phyloP scores from a whole-genome alignment of 1,140 invertebrate genomes.

The Zaprionus ornatus region DNA sequence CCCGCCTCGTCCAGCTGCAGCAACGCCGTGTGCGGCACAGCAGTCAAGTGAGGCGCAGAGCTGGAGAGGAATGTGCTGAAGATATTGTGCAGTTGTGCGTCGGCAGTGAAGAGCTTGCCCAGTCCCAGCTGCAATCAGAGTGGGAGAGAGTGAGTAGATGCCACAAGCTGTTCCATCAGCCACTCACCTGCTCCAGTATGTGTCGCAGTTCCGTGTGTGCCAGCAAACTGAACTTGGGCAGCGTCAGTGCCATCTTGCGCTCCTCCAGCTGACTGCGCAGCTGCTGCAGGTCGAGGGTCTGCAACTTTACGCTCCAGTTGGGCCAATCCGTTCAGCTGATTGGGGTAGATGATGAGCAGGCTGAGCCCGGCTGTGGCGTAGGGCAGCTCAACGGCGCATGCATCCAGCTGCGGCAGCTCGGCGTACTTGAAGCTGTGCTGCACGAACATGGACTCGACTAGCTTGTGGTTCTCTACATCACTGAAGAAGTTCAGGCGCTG shows the following conservation, averaged over 20 bases:
- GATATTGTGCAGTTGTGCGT: constrained; percentile 51
- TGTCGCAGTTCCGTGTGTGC: constrained; percentile 34
- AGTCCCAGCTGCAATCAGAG: constrained; percentile 50
- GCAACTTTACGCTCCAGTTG: constrained; percentile 50
- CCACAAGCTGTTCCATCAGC: not conserved
- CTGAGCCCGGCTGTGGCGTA: constrained; percentile 44
- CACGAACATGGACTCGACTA: constrained; percentile 63
- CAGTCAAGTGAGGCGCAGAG: constrained; percentile 62
- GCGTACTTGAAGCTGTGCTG: constrained; percentile 56
- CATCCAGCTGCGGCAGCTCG: constrained; percentile 51
- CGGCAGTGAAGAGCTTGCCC: constrained; percentile 50
- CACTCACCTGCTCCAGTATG: constrained; percentile 51
- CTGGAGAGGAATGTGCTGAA: constrained; percentile 59
- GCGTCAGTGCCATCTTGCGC: constrained; percentile 55
- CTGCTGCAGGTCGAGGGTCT: constrained; percentile 39
- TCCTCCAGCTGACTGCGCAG: constrained; percentile 38
- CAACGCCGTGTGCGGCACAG: constrained; percentile 50
- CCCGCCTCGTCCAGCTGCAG: constrained; percentile 55
- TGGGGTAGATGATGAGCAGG: constrained; percentile 52
- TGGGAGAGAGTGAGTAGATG: not conserved
- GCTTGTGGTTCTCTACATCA: constrained; percentile 12
- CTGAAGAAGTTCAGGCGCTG: constrained; percentile 57
- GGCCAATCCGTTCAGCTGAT: constrained; percentile 38
- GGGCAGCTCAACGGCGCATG: constrained; percentile 54
- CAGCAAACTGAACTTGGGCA: constrained; percentile 57